A percentile compares a stretch with the other conserved stretches of the same genome.
These are phyloP conservation scores for Magallana nippona DNA, from an alignment of 2,888 invertebrate species.

Conservation along the genomic window DNA sequence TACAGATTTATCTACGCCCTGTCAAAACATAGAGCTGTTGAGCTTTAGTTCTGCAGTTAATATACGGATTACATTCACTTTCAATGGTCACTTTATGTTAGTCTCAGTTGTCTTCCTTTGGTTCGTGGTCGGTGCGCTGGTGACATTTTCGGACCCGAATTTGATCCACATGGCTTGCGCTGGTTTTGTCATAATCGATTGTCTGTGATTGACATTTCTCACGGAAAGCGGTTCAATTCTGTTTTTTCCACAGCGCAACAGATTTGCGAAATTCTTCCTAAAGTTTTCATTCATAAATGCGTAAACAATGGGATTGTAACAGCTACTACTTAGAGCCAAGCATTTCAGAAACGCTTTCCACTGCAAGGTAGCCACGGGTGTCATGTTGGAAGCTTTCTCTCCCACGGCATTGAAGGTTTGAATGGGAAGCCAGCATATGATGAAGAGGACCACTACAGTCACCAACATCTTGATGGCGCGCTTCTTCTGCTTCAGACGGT, in stretches of 20 bases:
- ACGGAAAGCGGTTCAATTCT: constrained; percentile 84
- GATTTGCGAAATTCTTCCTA: constrained; percentile 58
- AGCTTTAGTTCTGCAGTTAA: no score
- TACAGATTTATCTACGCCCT: no score
- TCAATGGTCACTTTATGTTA: background rate
- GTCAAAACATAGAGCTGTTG: no score
- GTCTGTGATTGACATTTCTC: constrained; percentile 65
- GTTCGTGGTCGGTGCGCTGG: background rate
- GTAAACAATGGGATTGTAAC: constrained; percentile 69
- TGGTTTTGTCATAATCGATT: constrained; percentile 4
- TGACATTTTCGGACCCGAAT: constrained; percentile 19
- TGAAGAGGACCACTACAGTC: constrained; percentile 65
- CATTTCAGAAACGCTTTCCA: constrained; percentile 61
- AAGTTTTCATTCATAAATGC: constrained; percentile 72
- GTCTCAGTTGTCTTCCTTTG: background rate
- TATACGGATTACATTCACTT: no score
- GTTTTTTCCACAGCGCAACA: constrained; percentile 56
- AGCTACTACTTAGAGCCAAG: constrained; percentile 64
- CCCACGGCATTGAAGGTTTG: constrained; percentile 60
- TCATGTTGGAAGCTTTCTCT: constrained; percentile 49
- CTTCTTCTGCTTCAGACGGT: constrained; percentile 59
- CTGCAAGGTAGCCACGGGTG: constrained; percentile 48
- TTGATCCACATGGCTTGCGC: background rate
- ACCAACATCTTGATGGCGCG: constrained; percentile 71
- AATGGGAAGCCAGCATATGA: constrained; percentile 66